Percentiles rank a stretch among this genome's conserved stretches.
Evolutionary conservation across 53 echinoderm and acorn worm species (phyloP).

Genomic region (Apostichopus leukothele): DNA sequence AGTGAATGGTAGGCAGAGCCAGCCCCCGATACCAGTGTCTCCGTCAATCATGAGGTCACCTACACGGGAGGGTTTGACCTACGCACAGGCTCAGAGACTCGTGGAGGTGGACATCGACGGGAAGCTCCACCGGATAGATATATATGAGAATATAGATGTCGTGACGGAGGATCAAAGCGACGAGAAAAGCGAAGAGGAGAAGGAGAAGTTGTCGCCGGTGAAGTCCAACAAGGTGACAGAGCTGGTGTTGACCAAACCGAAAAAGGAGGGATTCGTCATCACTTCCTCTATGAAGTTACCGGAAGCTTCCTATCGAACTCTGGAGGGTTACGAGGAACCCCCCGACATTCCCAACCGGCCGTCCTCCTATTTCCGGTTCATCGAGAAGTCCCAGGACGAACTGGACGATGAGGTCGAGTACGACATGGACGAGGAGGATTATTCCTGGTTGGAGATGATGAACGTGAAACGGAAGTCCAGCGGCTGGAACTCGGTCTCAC

Average conservation of each 20-base stretch:
- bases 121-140: slow-evolving; percentile 85
- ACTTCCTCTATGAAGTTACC: slow-evolving; percentile 85
- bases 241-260: slow-evolving; percentile 54
- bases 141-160: slow-evolving; percentile 94
- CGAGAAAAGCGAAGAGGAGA: slow-evolving; percentile 91
- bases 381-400: slow-evolving; percentile 95
- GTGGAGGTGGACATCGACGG: slow-evolving; percentile 98
- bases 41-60: slow-evolving; percentile 80
- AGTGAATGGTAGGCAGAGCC: slow-evolving; percentile 60
- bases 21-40: slow-evolving; percentile 59
- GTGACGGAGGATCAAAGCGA: slow-evolving; percentile 93
- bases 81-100: slow-evolving; percentile 96
- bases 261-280: slow-evolving; percentile 69
- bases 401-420: slow-evolving; percentile 98
- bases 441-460: slow-evolving; percentile 94
- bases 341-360: slow-evolving; percentile 82
- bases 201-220: slow-evolving; percentile 65
- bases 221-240: slow-evolving; percentile 81
- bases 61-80: slow-evolving; percentile 82
- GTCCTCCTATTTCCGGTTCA: slow-evolving; percentile 83
- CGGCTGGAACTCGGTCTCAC: slow-evolving; percentile 61
- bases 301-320: slow-evolving; percentile 84
- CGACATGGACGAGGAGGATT: slow-evolving; percentile 99
- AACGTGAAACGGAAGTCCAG: slow-evolving; percentile 77
- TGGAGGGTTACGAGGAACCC: slow-evolving; percentile 86